Conservation (phyloP, 1,140 invertebrate species). For the Tyrophagus putrescentiae region DNA sequence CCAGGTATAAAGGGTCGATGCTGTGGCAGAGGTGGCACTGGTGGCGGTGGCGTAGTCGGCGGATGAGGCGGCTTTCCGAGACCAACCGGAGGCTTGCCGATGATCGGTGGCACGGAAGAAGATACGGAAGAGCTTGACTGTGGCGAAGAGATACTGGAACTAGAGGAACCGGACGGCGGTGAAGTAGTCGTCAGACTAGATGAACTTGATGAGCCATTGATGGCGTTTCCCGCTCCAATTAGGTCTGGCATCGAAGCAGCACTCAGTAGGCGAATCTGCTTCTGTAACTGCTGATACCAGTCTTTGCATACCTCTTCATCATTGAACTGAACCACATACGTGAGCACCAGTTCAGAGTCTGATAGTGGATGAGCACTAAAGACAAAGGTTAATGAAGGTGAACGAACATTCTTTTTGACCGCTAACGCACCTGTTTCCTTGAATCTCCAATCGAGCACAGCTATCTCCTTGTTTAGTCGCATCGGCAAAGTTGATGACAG, state of each 20-base stretch:
- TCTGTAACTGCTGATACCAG: background rate
- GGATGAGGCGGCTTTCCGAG: background rate
- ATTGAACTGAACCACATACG: conserved; percentile 4
- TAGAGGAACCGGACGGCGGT: background rate
- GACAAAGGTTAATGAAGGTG: no score
- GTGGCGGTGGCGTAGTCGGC: background rate
- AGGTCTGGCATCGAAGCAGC: background rate
- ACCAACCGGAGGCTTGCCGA: background rate
- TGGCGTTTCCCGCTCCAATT: no score
- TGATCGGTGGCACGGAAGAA: background rate
- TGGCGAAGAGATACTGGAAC: background rate
- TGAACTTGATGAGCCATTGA: background rate
- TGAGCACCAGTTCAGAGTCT: background rate
- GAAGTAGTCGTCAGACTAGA: background rate
- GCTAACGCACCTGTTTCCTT: no score
- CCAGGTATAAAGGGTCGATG: no score
- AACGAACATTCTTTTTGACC: no score
- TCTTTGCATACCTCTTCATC: conserved; percentile 3
- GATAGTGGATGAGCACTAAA: conserved; percentile 11
- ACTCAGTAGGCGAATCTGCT: background rate
- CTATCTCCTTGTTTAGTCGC: background rate
- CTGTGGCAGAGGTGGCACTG: conserved; percentile 7
- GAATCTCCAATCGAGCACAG: background rate
- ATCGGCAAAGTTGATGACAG: conserved; percentile 5
- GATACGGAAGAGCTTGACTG: background rate